Percentiles rank a stretch among this genome's conserved stretches.
Evolutionary conservation across 2,888 invertebrate species (phyloP).

Genomic region (Biston betularia): DNA sequence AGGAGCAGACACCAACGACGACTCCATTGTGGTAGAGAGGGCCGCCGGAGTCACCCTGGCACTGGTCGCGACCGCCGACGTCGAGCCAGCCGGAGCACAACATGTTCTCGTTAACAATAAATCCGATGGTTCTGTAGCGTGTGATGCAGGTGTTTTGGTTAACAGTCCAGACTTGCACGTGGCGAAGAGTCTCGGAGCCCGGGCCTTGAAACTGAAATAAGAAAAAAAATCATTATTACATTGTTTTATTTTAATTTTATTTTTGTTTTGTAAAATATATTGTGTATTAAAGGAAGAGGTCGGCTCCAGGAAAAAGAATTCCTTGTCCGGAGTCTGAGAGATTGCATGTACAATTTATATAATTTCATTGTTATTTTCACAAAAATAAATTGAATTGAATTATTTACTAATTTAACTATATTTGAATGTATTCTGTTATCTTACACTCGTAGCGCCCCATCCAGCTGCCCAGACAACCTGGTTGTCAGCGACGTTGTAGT

Average conservation of each 20-base stretch:
- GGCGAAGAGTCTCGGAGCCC: constrained; percentile 52
- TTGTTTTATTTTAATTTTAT: not conserved
- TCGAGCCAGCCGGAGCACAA: constrained; percentile 66
- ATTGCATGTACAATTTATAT: too few relatives aligned
- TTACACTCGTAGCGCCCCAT: constrained; percentile 64
- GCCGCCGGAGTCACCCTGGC: constrained; percentile 69
- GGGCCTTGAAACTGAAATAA: constrained; percentile 44
- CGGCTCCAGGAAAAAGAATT: too few relatives aligned
- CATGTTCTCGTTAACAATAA: constrained; percentile 52
- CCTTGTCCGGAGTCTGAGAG: too few relatives aligned
- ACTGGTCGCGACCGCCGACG: constrained; percentile 70
- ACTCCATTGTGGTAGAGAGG: constrained; percentile 59
- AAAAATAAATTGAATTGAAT: too few relatives aligned
- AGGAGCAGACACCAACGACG: constrained; percentile 54
- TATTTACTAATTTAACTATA: too few relatives aligned
- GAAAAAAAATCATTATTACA: not conserved
- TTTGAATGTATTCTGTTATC: constrained; percentile 30
- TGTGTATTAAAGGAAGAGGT: not conserved
- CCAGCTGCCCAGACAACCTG: constrained; percentile 63
- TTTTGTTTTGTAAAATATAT: not conserved
- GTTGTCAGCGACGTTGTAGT: constrained; percentile 59
- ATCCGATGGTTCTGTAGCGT: constrained; percentile 37
- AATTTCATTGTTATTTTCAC: too few relatives aligned
- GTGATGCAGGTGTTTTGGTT: constrained; percentile 50
- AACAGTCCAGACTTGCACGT: constrained; percentile 56